Conservation (phyloP, 2,888 invertebrate species). For the Diogma glabrata region DNA sequence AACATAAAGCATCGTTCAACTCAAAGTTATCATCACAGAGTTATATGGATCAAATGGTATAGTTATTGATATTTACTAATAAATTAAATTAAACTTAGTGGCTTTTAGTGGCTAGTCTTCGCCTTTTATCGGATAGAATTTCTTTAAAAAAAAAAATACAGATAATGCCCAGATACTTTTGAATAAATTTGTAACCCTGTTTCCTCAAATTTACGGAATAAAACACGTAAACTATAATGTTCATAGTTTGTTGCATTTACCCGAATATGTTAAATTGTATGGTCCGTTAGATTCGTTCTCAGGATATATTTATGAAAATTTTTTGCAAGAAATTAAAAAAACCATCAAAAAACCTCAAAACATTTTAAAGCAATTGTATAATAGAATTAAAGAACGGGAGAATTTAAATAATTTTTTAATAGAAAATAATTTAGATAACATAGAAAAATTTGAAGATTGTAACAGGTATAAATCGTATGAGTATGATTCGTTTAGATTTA, state of each 20-base stretch:
- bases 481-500: not conserved
- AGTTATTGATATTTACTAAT: too few relatives aligned
- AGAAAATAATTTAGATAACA: not conserved
- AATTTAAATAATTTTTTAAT: not conserved
- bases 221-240: slow-evolving; percentile 3
- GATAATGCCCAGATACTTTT: slow-evolving; percentile 6
- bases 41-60: too few relatives aligned
- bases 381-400: not conserved
- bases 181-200: slow-evolving; percentile 14
- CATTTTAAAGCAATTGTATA: slow-evolving; percentile 4
- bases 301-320: slow-evolving; percentile 2
- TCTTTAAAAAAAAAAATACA: not conserved
- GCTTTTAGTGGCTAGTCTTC: not conserved
- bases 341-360: too few relatives aligned
- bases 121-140: not conserved
- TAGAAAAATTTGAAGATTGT: not conserved
- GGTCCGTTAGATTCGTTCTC: slow-evolving; percentile 3
- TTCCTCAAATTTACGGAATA: slow-evolving; percentile 15
- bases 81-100: too few relatives aligned
- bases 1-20: too few relatives aligned
- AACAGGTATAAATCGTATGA: not conserved
- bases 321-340: not conserved
- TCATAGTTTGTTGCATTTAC: too few relatives aligned
- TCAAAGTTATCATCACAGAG: too few relatives aligned
- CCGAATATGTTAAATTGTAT: slow-evolving; percentile 1